Evolutionary conservation across 2,888 invertebrate genomes (phyloP), one percentile per base, ranked within the genome.

Genomic region (Andrena camellia): DNA sequence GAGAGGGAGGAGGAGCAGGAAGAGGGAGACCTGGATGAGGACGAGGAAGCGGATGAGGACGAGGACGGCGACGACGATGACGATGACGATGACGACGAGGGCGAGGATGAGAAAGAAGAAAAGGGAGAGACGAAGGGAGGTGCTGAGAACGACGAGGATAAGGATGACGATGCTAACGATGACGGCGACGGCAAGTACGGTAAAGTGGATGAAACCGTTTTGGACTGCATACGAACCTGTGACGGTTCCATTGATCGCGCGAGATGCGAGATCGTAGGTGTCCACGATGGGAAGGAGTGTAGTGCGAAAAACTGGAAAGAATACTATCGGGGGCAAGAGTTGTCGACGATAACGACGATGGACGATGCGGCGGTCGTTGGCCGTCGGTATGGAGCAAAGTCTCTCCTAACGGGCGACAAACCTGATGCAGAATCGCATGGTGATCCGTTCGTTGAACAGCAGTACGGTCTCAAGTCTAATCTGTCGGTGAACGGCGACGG

Each of bases 381-480:
- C 0, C 97, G 97, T 92, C 96, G 96, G 87, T 97, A 97, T 89
- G 97, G 97, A 0, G 97, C 97, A 83, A 96, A 96, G 86, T 97
- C 97, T 0, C 93, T 97, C 54, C 92, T 97, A 4, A 95, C 97
- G 74, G 97, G 97, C 90, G 97, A 97, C 92, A 97, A 97, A 90
- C 93, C 97, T n/a, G 96, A 97, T 88, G 95, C 96, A 0, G 96
- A 96, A 72, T 90, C 90, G 1, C 94, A 94, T 60, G 95, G 95
- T 62, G 96, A 95, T 90, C 95, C 96, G 64, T 94, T 96, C 35
- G 96, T 97, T 6, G 96, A 97, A 0, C 97, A 97, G 92, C 96
- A 96, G 87, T 97, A 97, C 89, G 96, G 97, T 0, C 96, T 96
- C 69, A 96, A 96, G 83, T 97, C 97, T 1, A 97, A 31, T 92